Conservation (phyloP, 2,113 vertebrate genomes). For the Pithys albifrons region DNA sequence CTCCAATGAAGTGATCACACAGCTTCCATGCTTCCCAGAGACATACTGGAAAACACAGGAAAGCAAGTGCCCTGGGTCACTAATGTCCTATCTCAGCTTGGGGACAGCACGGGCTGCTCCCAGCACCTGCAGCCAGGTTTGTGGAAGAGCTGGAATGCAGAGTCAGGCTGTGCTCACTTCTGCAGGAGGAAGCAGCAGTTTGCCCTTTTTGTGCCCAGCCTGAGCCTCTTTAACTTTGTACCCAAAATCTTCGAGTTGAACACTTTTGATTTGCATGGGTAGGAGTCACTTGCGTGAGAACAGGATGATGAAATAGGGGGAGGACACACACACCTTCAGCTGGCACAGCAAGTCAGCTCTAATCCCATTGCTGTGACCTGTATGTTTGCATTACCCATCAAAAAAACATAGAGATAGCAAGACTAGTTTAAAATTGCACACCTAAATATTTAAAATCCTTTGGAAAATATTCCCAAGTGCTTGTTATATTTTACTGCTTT, state of each 20-base stretch:
- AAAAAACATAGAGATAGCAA: not conserved
- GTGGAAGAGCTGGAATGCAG: not conserved
- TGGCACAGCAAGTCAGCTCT: not conserved
- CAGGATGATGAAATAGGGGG: rapidly evolving
- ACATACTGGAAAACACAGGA: rapidly evolving
- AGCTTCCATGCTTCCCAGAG: not conserved
- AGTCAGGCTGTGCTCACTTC: not conserved
- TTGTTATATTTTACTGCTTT: not conserved
- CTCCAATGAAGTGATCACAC: not conserved
- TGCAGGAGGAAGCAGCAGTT: not conserved
- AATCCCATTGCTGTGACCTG: rapidly evolving
- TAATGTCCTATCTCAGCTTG: rapidly evolving
- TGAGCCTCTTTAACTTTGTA: rapidly evolving
- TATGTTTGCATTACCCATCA: not conserved
- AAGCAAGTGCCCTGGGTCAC: not conserved
- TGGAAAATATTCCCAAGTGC: not conserved
- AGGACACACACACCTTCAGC: not conserved
- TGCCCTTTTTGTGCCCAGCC: not conserved
- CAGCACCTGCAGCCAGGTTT: not conserved
- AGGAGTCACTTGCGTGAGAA: not conserved
- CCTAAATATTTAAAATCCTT: not conserved
- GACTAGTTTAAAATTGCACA: not conserved
- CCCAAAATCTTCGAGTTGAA: not conserved
- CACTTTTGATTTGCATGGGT: not conserved
- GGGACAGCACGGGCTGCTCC: not conserved